Evolutionary conservation across 2,797 vertebrate species (phyloP), one percentile per base, ranked within the genome.

Genomic region (Simalia tracyae): DNA sequence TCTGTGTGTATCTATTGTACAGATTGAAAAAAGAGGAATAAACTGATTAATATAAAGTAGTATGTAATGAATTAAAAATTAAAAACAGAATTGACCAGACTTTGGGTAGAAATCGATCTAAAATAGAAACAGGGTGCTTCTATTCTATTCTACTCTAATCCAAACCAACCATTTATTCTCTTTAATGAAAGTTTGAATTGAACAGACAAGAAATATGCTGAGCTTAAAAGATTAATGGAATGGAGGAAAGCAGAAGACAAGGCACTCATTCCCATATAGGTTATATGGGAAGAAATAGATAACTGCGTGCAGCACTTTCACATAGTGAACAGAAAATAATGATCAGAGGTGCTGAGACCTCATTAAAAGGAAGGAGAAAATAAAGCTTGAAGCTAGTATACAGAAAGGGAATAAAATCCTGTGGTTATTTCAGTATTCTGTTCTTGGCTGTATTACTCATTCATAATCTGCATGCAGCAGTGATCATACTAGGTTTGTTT

Each of bases 381-480:
- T 56, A 86, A 61, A 68, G 36, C 60, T 72, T 89, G 88, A 85
- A 85, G 12, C 8, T 28, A 66, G 59, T 22, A 5, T 8, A 46
- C 60, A 10, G 68, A 81, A 85, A 26, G 46, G 54, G 76, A 63
- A 59, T 46, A 60, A 24, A 31, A 26, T 14, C n/a, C n/a, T 36
- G 56, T 68, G 28, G n/a, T 9, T 42, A 36, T 87, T 42, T 19
- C 19, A 6, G 10, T 36, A 4, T 9, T 94, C 86, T 90, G 46
- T 3, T 66, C 56, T 81, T 93, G 84, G 57, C 64, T 57, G 81
- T 54, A 50, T 81, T 0, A 0, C 87, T 0, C 0, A 0, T 0
- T 85, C 22, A 46, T 61, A 31, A 87, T 56, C 76, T 57, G 84
- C 14, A 5, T 12, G 64, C 63, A 28, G 61, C 14, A 72, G 1